phyloP scores from a whole-genome alignment of 1,140 invertebrate species.

The Helicoverpa zea region DNA sequence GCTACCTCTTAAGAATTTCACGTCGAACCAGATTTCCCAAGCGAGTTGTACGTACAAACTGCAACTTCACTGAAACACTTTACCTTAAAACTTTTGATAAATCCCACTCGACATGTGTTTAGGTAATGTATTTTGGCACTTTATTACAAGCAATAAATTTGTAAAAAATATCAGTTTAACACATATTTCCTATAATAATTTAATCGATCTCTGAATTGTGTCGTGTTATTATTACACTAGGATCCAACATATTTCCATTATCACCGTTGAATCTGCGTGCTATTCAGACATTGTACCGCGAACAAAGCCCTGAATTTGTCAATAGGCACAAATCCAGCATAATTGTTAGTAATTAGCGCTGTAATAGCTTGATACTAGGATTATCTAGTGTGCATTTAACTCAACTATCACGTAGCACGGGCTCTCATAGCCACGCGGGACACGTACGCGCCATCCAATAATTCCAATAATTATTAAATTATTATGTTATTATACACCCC shows the following conservation, averaged over 20 bases:
- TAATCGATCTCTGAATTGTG: background rate
- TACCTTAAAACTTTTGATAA: background rate
- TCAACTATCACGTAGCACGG: conserved; percentile 33
- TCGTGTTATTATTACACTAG: background rate
- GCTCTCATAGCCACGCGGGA: conserved; percentile 27
- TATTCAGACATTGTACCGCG: conserved; percentile 6
- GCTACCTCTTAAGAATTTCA: conserved; percentile 17
- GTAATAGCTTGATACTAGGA: conserved; percentile 1
- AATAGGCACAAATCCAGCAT: conserved; percentile 16
- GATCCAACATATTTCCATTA: conserved; percentile 3
- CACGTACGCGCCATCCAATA: conserved; percentile 61
- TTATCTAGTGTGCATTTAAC: conserved; percentile 11
- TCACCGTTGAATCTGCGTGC: background rate
- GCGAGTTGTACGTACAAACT: conserved; percentile 15
- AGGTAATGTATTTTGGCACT: background rate
- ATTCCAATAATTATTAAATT: conserved; percentile 47
- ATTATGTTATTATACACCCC: conserved; percentile 60
- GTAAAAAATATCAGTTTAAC: too few relatives aligned
- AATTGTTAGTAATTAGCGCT: conserved; percentile 29
- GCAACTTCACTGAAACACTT: background rate
- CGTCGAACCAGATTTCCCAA: conserved; percentile 10
- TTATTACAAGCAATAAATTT: background rate
- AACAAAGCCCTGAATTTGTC: conserved; percentile 23
- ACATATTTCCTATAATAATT: too few relatives aligned
- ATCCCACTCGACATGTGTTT: background rate